phyloP scores from a whole-genome alignment of 2,888 invertebrate species.

The Volucella inanis region DNA sequence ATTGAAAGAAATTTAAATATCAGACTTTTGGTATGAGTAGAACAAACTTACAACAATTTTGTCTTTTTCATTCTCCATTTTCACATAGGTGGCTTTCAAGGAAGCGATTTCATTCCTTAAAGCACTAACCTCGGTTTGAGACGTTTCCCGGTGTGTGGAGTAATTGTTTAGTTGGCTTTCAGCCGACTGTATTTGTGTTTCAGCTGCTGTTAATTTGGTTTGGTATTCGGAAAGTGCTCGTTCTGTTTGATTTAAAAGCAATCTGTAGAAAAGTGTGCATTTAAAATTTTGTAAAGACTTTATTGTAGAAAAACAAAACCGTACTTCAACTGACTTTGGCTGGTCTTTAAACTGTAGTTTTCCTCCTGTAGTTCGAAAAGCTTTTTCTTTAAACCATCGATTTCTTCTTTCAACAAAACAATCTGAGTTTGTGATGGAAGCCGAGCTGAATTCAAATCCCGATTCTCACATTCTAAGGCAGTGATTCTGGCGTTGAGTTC shows the following conservation, averaged over 20 bases:
- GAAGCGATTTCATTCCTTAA: conserved; percentile 87
- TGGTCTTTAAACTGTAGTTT: conserved; percentile 84
- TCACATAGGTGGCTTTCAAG: conserved; percentile 86
- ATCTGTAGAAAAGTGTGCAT: conserved; percentile 83
- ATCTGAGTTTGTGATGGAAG: conserved; percentile 84
- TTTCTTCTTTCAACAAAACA: conserved; percentile 84
- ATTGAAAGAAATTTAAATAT: neutral
- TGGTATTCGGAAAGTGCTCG: conserved; percentile 88
- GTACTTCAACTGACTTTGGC: conserved; percentile 86
- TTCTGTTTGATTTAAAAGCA: conserved; percentile 90
- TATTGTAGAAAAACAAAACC: conserved; percentile 48
- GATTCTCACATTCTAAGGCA: conserved; percentile 85
- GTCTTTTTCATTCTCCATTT: conserved; percentile 89
- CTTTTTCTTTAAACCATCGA: conserved; percentile 84
- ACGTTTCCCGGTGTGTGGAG: conserved; percentile 85
- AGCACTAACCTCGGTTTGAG: conserved; percentile 85
- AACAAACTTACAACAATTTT: conserved; percentile 84
- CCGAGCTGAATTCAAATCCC: conserved; percentile 84
- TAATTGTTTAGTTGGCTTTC: conserved; percentile 85
- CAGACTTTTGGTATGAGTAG: neutral
- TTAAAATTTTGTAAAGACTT: neutral
- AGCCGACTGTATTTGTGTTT: conserved; percentile 86
- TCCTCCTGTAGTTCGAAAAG: conserved; percentile 84
- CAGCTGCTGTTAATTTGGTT: conserved; percentile 86
- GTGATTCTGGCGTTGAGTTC: conserved; percentile 84